These are phyloP conservation scores for Philhelius pedissequus DNA, from an alignment of 2,888 invertebrate genomes.

Conservation along the genomic window DNA sequence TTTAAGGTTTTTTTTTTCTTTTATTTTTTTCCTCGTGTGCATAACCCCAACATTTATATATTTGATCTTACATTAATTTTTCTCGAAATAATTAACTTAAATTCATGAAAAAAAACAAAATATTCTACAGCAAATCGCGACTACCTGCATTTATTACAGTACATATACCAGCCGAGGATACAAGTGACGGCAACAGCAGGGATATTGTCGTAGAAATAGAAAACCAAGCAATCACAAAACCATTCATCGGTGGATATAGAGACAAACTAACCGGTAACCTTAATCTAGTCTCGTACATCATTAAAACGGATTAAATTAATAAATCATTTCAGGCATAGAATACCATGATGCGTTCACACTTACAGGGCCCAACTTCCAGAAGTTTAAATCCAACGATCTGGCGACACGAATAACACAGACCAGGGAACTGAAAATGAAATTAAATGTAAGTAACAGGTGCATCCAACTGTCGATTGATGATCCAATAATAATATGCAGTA, in stretches of 20 bases:
- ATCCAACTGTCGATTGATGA: not conserved
- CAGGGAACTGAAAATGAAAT: conserved; percentile 75
- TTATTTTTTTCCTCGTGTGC: no score
- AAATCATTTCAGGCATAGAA: conserved; percentile 79
- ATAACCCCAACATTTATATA: no score
- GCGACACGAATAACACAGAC: conserved; percentile 84
- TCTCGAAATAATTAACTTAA: not conserved
- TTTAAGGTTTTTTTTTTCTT: no score
- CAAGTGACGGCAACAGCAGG: conserved; percentile 75
- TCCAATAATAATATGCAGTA: not conserved
- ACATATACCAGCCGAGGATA: conserved; percentile 78
- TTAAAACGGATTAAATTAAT: not conserved
- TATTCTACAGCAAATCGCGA: conserved; percentile 74
- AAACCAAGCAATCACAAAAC: conserved; percentile 83
- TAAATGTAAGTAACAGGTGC: conserved; percentile 76
- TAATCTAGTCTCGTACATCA: not conserved
- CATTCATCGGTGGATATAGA: conserved; percentile 88
- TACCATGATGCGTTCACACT: conserved; percentile 92
- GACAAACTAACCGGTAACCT: conserved; percentile 83
- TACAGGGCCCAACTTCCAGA: conserved; percentile 80
- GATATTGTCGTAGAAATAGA: conserved; percentile 82
- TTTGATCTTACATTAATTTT: no score
- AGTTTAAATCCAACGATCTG: conserved; percentile 72
- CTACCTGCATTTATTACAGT: conserved; percentile 82
- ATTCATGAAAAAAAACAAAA: not conserved